Evolutionary conservation across 2,797 vertebrate genomes (phyloP).

Genomic region (Eulemur coronatus): DNA sequence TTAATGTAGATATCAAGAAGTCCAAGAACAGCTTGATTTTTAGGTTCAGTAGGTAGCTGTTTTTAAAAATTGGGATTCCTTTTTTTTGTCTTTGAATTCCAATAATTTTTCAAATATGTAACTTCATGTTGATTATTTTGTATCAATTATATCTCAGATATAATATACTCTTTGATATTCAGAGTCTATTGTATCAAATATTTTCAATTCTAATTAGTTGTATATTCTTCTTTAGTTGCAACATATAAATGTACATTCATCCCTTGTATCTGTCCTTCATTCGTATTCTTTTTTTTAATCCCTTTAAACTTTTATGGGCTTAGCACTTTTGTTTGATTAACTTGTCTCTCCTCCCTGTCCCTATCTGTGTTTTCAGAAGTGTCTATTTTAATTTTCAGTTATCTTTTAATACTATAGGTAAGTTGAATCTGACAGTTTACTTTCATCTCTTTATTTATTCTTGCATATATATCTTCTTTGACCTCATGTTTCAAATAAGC

Average conservation of each 20-base stretch:
- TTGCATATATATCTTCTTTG: background rate
- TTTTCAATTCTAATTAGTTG: background rate
- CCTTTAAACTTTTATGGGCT: background rate
- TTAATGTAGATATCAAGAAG: background rate
- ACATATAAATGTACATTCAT: background rate
- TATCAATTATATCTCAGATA: background rate
- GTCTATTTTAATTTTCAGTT: background rate
- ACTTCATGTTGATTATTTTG: background rate
- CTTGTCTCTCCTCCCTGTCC: background rate
- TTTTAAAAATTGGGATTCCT: background rate
- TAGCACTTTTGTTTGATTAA: background rate
- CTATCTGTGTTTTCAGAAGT: background rate
- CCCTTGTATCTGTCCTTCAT: background rate
- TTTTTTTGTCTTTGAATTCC: background rate
- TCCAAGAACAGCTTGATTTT: background rate
- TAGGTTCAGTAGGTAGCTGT: background rate
- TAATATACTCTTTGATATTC: background rate
- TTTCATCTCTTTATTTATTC: background rate
- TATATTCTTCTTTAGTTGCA: background rate
- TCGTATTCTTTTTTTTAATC: background rate
- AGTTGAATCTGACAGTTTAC: background rate
- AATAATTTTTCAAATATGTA: background rate
- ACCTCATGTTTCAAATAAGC: background rate
- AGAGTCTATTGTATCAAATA: background rate
- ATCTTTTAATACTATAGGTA: background rate